Conservation (phyloP, 2,888 invertebrate species). For the Polylopha cassiicola region DNA sequence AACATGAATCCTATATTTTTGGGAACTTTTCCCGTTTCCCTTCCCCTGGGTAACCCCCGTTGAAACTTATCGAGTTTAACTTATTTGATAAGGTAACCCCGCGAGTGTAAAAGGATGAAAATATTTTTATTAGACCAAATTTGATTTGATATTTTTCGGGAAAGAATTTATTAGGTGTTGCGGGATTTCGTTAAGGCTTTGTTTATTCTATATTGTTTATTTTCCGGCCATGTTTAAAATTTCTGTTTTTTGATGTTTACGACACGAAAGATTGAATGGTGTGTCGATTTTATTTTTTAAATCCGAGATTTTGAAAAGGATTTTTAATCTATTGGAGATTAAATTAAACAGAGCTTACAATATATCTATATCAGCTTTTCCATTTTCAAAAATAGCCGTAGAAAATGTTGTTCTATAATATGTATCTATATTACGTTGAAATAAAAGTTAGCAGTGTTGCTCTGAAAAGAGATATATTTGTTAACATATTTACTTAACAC, state of each 20-base stretch:
- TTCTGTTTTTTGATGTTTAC: conserved; percentile 8
- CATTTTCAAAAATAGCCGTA: too few relatives aligned
- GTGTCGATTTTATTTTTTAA: too few relatives aligned
- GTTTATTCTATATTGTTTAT: conserved; percentile 12
- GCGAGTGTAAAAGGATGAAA: conserved; percentile 26
- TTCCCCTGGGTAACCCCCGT: conserved; percentile 34
- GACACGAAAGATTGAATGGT: too few relatives aligned
- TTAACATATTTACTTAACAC: too few relatives aligned
- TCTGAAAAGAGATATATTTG: too few relatives aligned
- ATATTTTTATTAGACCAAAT: conserved; percentile 31
- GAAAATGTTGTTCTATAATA: too few relatives aligned
- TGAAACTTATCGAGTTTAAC: conserved; percentile 60
- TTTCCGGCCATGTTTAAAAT: conserved; percentile 2
- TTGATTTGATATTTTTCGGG: conserved; percentile 23
- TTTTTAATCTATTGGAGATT: too few relatives aligned
- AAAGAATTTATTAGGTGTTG: conserved; percentile 14
- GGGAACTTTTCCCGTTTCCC: conserved; percentile 40
- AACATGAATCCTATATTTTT: conserved; percentile 33
- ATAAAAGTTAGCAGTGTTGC: too few relatives aligned
- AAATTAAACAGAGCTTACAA: too few relatives aligned
- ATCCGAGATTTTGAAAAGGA: too few relatives aligned
- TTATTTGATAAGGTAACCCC: conserved; percentile 52
- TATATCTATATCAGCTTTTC: too few relatives aligned
- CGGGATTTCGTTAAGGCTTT: background rate
- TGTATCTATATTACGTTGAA: too few relatives aligned